phyloP scores from a whole-genome alignment of 2,113 vertebrate genomes.

The Antennarius striatus region DNA sequence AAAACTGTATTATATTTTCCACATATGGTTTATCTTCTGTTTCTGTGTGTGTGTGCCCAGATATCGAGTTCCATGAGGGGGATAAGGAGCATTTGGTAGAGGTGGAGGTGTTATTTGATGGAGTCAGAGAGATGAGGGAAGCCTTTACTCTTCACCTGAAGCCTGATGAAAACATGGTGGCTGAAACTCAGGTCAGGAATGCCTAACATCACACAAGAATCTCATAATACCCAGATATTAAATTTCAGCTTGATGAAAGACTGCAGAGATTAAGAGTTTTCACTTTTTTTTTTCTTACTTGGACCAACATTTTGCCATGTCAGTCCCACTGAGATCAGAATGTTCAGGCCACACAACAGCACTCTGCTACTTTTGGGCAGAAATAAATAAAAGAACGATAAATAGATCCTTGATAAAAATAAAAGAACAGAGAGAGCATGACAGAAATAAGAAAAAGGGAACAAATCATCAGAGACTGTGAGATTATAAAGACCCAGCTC shows the following conservation, averaged over 20 bases:
- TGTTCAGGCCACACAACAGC: too few relatives aligned
- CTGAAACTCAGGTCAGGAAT: constrained; percentile 87
- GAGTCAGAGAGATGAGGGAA: constrained; percentile 90
- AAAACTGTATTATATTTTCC: too few relatives aligned
- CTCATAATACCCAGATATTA: constrained; percentile 7
- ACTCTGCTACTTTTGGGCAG: too few relatives aligned
- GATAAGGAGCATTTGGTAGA: constrained; percentile 87
- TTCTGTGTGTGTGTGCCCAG: constrained; percentile 68
- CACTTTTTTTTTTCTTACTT: neutral
- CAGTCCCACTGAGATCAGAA: constrained; percentile 31
- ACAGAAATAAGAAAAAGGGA: constrained; percentile 5
- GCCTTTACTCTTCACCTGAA: constrained; percentile 93
- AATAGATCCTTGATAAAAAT: constrained; percentile 41
- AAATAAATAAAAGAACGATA: constrained; percentile 22
- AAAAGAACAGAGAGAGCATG: neutral
- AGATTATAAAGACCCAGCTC: constrained; percentile 14
- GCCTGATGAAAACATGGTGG: constrained; percentile 94
- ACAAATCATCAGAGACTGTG: neutral
- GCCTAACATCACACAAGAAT: neutral
- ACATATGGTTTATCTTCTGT: neutral
- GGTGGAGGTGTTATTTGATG: constrained; percentile 90
- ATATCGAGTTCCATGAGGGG: constrained; percentile 90
- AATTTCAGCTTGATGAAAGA: constrained; percentile 22
- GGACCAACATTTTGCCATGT: constrained; percentile 51
- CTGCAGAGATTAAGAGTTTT: constrained; percentile 11